Conservation (phyloP, 92 coral and sea anemone species). For the Zoanthus solanderi region DNA sequence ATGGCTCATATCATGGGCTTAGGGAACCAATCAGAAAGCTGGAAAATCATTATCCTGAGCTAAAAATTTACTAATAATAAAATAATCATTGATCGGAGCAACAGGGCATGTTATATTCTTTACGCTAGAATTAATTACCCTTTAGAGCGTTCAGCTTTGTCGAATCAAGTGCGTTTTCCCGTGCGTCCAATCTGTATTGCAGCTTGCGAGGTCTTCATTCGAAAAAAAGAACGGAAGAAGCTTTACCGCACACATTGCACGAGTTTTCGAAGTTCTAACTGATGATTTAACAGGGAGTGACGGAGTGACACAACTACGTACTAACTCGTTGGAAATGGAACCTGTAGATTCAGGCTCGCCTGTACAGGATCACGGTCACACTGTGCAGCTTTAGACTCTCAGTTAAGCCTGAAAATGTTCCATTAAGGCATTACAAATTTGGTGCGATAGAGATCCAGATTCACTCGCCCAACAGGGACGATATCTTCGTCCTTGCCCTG, state of each 20-base stretch:
- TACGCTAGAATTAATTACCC: conserved; percentile 1
- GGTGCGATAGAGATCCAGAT: too few relatives aligned
- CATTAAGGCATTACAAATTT: too few relatives aligned
- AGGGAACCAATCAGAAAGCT: too few relatives aligned
- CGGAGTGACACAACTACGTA: background rate
- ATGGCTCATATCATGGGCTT: too few relatives aligned
- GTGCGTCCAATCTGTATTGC: conserved; percentile 13
- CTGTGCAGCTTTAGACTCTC: too few relatives aligned
- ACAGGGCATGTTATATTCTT: background rate
- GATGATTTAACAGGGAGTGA: background rate
- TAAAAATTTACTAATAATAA: too few relatives aligned
- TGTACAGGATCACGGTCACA: too few relatives aligned
- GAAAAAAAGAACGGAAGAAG: background rate
- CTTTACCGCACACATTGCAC: background rate
- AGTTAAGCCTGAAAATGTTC: too few relatives aligned
- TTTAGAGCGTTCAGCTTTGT: background rate
- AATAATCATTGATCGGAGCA: background rate
- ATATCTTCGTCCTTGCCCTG: too few relatives aligned
- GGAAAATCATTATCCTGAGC: too few relatives aligned
- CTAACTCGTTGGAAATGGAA: background rate
- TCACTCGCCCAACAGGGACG: too few relatives aligned
- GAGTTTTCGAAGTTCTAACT: background rate
- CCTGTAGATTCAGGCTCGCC: background rate
- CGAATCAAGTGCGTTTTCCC: conserved; percentile 1
- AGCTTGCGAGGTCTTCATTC: background rate